Base-by-base conservation (phyloP, 2,888 invertebrate genomes). In the Lapara coniferarum region DNA sequence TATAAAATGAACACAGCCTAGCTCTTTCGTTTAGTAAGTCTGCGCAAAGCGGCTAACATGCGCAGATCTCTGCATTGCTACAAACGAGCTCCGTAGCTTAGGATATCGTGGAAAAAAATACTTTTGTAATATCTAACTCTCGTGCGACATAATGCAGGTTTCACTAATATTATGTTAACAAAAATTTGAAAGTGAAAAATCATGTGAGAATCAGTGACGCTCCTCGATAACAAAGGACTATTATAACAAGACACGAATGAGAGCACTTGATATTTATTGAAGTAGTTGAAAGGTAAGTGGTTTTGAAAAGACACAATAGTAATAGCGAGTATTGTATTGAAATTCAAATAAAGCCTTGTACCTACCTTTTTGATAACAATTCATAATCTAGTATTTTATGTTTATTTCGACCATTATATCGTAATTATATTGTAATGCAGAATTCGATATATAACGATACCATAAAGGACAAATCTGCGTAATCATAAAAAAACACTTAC, bases 31-130 rank as follows among this genome's bases (percentile, higher is more conserved):
- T 75, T 73, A 73, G 84, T 79, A 79, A 77, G 85, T 83, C 86
- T 92, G 92, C 92, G 92, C 92, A 91, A 83, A 84, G 81, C 81
- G 77, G 81, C 78, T 84, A 85, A 88, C 92, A 91, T 92, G 92
- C 92, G 92, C 92, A 92, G 87, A 88, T 86, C 87, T 87, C 92
- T 88, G 92, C 93, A 92, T 81, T 92, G 91, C 92, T 87, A 89
- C 92, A 92, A 90, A 92, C 89, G 89, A 88, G 88, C 85, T 84
- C 82, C 79, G 84, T 86, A 81, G 80, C 80, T 80, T 81, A 76
- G 80, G 80, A 81, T 82, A 83, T 81, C 78, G 84, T 82, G 82
- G 84, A 85, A 84, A 85, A 82, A 83, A 84, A 81, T 81, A 81
- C 81, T 83, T 78, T 81, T 77, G 82, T 77, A 74, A 81, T 80